Base-by-base conservation (phyloP, 2,113 vertebrate species). In the Neogale vison region DNA sequence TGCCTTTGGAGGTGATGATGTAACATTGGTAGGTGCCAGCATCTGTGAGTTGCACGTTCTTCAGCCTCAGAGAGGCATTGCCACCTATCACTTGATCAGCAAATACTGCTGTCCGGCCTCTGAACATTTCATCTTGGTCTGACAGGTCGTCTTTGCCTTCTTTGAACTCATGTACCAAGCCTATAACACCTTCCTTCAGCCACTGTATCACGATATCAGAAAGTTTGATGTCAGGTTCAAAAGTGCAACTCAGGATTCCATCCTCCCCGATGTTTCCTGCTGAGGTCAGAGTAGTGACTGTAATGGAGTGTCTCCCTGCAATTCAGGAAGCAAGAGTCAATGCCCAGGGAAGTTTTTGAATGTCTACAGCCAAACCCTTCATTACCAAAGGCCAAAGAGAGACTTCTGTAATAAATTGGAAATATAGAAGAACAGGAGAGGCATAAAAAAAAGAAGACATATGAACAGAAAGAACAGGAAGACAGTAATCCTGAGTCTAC, bases 41-140 rank as follows among this genome's bases (percentile, higher is more conserved):
- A 1, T 99, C 98, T 0, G 93, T 94, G 45, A 99, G 98, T 80
- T 90, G 97, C 83, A 99, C 98, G 0, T 98, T 97, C 95, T 92
- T 98, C 95, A 99, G 97, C 90, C 97, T 96, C 96, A 99, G 93
- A 26, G 99, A 99, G 20, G 98, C 98, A 0, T 98, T 99, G 69
- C 99, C 98, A 0, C 98, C 97, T 0, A 98, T 97, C 91, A 99
- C 98, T 92, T 99, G 98, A 3, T 98, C 98, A 0, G 45, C n/a
- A 4, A 98, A 99, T 82, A 99, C 10, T 0, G 98, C 97, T 0
- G 98, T 98, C 59, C 98, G 96, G 82, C 98, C 98, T 92, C 45
- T 96, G 71, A 99, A 99, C 0, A 8, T 90, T 0, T 26, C 65
- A 0, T 98, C 94, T 92, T 99, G 98, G 29, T 95, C 95, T 12